A percentile compares a stretch with the other conserved stretches of the same genome.
phyloP scores from a whole-genome alignment of 1,140 invertebrate species.

The Megalonaias nervosa region DNA sequence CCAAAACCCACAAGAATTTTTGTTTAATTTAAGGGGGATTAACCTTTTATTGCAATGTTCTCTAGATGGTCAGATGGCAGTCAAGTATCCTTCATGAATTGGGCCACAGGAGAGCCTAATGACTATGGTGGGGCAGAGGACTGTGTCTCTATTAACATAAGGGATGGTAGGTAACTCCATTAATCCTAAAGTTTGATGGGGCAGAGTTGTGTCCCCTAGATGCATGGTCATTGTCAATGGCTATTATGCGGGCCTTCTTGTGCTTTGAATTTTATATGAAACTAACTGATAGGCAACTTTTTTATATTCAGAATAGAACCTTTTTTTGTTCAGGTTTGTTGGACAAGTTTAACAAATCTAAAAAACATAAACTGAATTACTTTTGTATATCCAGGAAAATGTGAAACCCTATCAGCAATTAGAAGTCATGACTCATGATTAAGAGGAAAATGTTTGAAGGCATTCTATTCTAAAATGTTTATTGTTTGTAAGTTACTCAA shows the following conservation, averaged over 20 bases:
- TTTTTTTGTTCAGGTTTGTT: neutral
- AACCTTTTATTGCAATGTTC: neutral
- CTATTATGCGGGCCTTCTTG: no score
- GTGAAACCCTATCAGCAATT: no score
- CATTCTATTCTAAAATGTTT: no score
- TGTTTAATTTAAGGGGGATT: no score
- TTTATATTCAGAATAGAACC: neutral
- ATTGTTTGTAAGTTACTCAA: no score
- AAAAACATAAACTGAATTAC: no score
- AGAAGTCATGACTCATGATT: no score
- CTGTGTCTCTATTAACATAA: constrained; percentile 48
- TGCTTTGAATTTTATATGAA: neutral
- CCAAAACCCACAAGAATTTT: no score
- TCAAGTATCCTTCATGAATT: constrained; percentile 39
- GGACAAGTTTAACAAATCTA: neutral
- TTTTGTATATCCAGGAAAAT: no score
- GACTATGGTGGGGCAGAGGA: constrained; percentile 53
- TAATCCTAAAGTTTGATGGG: neutral
- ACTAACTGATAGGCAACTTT: neutral
- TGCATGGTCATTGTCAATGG: neutral
- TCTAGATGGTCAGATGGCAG: constrained; percentile 55
- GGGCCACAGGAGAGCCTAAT: constrained; percentile 50
- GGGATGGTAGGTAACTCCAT: constrained; percentile 27
- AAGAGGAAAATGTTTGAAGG: no score
- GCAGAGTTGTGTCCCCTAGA: neutral